These are phyloP conservation scores for Thera britannica DNA, from an alignment of 2,888 invertebrate genomes.

Conservation along the genomic window DNA sequence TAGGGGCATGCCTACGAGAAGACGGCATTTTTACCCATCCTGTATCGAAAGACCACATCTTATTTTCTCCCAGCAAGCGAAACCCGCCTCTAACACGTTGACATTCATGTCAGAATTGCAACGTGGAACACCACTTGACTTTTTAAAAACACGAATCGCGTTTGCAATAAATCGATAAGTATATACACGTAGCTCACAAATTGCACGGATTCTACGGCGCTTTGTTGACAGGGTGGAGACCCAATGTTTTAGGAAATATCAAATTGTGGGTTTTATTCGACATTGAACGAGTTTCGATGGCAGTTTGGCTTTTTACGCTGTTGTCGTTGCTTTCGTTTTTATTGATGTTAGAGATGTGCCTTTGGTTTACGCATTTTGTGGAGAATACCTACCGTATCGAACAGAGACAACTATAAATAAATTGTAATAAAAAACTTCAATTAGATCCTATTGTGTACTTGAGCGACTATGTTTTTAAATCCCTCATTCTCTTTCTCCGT, in stretches of 20 bases:
- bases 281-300: conserved; percentile 36
- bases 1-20: conserved; percentile 76
- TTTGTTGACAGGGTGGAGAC: conserved; percentile 69
- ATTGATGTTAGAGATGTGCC: conserved; percentile 6
- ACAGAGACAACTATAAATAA: no score
- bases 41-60: conserved; percentile 64
- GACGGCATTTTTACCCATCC: conserved; percentile 80
- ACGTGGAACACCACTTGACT: conserved; percentile 51
- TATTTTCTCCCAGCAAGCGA: conserved; percentile 50
- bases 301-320: conserved; percentile 17
- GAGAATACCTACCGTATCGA: no score
- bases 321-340: conserved; percentile 17
- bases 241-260: conserved; percentile 72
- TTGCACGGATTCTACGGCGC: conserved; percentile 78
- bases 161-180: conserved; percentile 83
- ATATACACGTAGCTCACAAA: conserved; percentile 77
- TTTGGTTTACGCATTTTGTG: conserved; percentile 5
- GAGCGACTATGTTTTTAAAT: no score
- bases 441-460: no score
- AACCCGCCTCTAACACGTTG: conserved; percentile 51
- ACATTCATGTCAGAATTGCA: conserved; percentile 44
- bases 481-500: no score
- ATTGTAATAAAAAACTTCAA: no score
- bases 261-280: conserved; percentile 61
- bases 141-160: conserved; percentile 71